phyloP scores from a whole-genome alignment of 2,888 invertebrate species.

The Galerucella pusilla region DNA sequence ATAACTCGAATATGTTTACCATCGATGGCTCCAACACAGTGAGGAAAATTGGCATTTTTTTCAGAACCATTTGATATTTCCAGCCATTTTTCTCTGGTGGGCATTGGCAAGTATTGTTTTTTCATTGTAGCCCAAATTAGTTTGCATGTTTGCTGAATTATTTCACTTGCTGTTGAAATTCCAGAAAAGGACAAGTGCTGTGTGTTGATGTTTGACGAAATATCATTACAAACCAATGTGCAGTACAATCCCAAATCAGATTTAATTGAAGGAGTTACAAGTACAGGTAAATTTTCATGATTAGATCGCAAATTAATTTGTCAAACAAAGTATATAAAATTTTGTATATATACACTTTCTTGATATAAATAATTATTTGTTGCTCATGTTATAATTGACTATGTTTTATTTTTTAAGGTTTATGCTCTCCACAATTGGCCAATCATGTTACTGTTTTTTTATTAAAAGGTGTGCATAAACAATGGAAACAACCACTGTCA shows the following conservation, averaged over 20 bases:
- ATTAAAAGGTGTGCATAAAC: background rate
- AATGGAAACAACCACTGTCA: background rate
- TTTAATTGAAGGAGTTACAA: no score
- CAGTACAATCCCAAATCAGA: no score
- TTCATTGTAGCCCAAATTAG: constrained; percentile 1
- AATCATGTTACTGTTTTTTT: background rate
- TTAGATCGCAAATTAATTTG: no score
- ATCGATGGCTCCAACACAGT: background rate
- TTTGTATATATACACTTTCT: no score
- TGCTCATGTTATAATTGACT: no score
- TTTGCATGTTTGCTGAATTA: background rate
- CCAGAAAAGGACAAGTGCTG: background rate
- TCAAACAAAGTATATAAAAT: no score
- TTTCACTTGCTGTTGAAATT: constrained; percentile 7
- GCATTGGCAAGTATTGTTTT: background rate
- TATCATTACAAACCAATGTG: background rate
- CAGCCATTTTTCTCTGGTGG: background rate
- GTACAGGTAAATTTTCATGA: no score
- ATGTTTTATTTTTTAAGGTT: background rate
- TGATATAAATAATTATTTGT: no score
- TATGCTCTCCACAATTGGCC: no score
- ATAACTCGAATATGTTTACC: background rate
- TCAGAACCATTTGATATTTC: background rate
- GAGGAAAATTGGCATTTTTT: background rate
- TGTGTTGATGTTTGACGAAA: background rate